Evolutionary conservation across 2,797 vertebrate species (phyloP), one percentile per base, ranked within the genome.

Genomic region (Sebastes reedi): DNA sequence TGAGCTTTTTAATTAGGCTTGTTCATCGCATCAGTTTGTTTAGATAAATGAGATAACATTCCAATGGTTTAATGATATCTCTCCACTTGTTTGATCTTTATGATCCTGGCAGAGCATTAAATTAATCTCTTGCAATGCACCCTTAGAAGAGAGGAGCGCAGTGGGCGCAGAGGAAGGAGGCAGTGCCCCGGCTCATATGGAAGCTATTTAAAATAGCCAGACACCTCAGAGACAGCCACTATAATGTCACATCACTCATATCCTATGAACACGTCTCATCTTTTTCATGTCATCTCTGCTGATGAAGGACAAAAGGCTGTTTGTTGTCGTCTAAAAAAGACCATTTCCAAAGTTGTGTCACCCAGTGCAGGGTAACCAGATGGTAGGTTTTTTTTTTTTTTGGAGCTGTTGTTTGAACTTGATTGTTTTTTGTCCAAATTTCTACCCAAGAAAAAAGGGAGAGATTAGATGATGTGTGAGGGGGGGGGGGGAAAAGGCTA

Each of bases 11-110:
- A 99, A 99, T 99, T 98, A 98, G 97, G 94, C 96, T 95, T 96
- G 95, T 96, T 98, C 96, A 94, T 96, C 95, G 96, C 97, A 97
- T 98, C 97, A 96, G 97, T 98, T 98, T 98, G 97, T 97, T 98
- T 98, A 98, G 97, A 98, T 98, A 98, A 98, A 97, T 98, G 97
- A 97, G 96, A 97, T 96, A 95, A 96, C 95, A 95, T 96, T 96
- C 92, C 97, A 94, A 93, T 95, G 94, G 94, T 98, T 97, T 97
- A 98, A 98, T 97, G 97, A 96, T 97, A 97, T 97, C 97, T 97
- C 96, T 95, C 93, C 95, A 97, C 96, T 97, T 98, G 97, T 97
- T 97, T 97, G 97, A 98, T 98, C 96, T 99, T 97, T 97, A 97
- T 96, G 95, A 96, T 96, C 93, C 94, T 97, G 95, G 95, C 96